A percentile compares a stretch with the other conserved stretches of the same genome.
These are phyloP conservation scores for Bellardia bayeri DNA, from an alignment of 2,888 invertebrate genomes.

Conservation along the genomic window DNA sequence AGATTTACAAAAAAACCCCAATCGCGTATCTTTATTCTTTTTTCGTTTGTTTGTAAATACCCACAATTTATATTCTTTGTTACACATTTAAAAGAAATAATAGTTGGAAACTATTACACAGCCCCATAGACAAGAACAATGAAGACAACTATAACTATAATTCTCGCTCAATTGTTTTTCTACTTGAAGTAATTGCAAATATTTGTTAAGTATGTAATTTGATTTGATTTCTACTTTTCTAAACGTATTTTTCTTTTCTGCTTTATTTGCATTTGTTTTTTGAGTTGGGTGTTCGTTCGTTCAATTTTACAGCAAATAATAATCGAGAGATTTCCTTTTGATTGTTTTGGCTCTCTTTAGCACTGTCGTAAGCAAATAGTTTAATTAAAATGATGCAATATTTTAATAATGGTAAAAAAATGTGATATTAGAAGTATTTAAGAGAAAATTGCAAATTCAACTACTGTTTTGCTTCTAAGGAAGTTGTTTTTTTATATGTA, in stretches of 20 bases:
- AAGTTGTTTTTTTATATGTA: too few species aligned
- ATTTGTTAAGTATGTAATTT: conserved; percentile 68
- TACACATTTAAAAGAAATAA: conserved; percentile 21
- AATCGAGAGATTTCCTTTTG: conserved; percentile 47
- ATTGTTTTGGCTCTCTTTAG: conserved; percentile 28
- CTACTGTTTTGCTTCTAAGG: too few species aligned
- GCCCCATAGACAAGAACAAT: not conserved
- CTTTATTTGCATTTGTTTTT: conserved; percentile 8
- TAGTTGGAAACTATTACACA: conserved; percentile 3
- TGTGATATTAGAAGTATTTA: not conserved
- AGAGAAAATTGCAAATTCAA: not conserved
- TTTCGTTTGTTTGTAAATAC: not conserved
- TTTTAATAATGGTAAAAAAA: not conserved
- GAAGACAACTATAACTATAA: not conserved
- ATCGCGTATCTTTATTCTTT: not conserved
- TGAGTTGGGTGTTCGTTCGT: not conserved
- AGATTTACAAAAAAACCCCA: not conserved
- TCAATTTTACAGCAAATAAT: conserved; percentile 44
- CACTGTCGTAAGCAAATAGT: conserved; percentile 39
- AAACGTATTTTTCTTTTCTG: not conserved
- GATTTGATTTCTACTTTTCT: conserved; percentile 60
- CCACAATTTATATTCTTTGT: conserved; percentile 1
- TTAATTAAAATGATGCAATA: conserved; percentile 23
- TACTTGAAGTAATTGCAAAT: conserved; percentile 69
- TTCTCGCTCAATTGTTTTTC: conserved; percentile 29